Conservation (phyloP, 2,888 invertebrate genomes). For the Agrochola macilenta region DNA sequence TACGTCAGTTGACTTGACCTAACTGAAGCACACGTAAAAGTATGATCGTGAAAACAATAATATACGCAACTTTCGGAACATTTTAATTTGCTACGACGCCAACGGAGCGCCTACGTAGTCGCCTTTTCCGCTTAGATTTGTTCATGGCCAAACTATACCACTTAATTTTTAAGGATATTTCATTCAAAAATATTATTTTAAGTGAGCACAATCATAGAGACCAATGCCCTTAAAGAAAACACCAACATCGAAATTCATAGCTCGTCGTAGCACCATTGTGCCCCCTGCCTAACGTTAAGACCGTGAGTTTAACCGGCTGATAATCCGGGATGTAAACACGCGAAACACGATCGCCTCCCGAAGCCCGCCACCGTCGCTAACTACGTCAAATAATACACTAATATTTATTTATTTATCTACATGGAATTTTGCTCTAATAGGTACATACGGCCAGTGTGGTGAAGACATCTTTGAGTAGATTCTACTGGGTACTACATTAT, state of each 20-base stretch:
- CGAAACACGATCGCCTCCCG: constrained; percentile 88
- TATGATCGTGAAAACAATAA: not conserved
- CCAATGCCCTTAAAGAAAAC: not conserved
- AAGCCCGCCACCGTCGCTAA: constrained; percentile 65
- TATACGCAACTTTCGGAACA: not conserved
- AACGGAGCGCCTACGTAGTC: not conserved
- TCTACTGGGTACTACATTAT: not conserved
- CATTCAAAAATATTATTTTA: too few species aligned
- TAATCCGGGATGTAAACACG: constrained; percentile 89
- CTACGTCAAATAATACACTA: constrained; percentile 64
- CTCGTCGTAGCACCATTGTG: constrained; percentile 63
- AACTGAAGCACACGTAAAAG: too few species aligned
- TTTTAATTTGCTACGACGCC: not conserved
- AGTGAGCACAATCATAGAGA: not conserved
- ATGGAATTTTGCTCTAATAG: constrained; percentile 42
- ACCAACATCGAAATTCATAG: not conserved
- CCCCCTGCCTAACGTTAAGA: constrained; percentile 71
- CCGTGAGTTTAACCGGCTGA: constrained; percentile 88
- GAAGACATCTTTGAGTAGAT: not conserved
- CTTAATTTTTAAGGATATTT: not conserved
- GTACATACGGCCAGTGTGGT: constrained; percentile 1
- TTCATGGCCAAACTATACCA: not conserved
- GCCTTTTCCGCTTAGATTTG: too few species aligned
- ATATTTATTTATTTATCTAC: constrained; percentile 63
- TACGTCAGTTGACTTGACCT: too few species aligned